phyloP scores from a whole-genome alignment of 1,140 invertebrate species.

The Epicauta chinensis region DNA sequence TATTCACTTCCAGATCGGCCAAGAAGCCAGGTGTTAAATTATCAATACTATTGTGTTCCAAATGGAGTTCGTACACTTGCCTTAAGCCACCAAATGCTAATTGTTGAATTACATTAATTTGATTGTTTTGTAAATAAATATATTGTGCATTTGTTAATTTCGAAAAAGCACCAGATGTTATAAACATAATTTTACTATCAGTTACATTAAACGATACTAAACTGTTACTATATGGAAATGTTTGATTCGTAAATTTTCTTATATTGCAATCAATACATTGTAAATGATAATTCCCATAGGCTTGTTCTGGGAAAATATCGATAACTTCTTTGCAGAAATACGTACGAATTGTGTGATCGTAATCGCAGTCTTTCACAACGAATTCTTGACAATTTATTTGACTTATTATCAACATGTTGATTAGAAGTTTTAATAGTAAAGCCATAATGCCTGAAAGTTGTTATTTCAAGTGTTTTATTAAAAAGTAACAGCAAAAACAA shows the following conservation, averaged over 20 bases:
- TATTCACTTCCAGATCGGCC: conserved; percentile 26
- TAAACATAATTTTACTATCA: conserved; percentile 24
- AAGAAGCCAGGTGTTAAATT: conserved; percentile 27
- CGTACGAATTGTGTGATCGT: conserved; percentile 15
- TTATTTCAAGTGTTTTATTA: not conserved
- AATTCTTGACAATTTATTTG: not conserved
- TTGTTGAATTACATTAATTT: conserved; percentile 21
- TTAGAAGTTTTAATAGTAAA: too few species aligned
- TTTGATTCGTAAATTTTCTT: conserved; percentile 22
- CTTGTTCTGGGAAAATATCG: conserved; percentile 28
- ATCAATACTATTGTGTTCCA: conserved; percentile 31
- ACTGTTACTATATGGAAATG: conserved; percentile 29
- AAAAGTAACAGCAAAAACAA: not conserved
- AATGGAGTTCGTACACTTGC: conserved; percentile 30
- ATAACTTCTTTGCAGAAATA: conserved; percentile 31
- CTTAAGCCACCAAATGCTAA: conserved; percentile 31
- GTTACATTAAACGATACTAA: conserved; percentile 30
- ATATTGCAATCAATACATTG: conserved; percentile 31
- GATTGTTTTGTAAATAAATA: conserved; percentile 32
- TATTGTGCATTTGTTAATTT: conserved; percentile 27
- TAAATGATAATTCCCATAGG: conserved; percentile 32
- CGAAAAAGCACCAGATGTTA: conserved; percentile 26
- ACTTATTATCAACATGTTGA: not conserved
- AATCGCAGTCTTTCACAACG: conserved; percentile 1
- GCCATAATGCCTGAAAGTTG: conserved; percentile 5